Evolutionary conservation across 2,113 vertebrate genomes (phyloP), one percentile per base, ranked within the genome.

Genomic region (Ailurus styani): DNA sequence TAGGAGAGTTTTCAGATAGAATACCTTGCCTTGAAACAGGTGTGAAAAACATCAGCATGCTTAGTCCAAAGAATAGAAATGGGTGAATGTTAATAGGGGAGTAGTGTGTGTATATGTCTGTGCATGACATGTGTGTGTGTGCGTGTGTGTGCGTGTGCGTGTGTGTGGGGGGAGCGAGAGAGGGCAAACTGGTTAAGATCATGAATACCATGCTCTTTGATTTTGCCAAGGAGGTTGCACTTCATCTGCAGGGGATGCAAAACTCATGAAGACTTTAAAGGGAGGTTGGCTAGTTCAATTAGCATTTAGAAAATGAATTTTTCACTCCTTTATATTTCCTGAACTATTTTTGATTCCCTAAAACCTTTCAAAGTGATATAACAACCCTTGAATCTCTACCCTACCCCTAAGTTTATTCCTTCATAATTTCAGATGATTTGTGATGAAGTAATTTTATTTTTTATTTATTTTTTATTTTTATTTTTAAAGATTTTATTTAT

Each of bases 1-100:
- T 18, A 14, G n/a, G 21, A 91, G 21, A 12, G 25, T 66, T 95
- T 96, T 95, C 31, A 52, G 37, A 52, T 9, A 55, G 40, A 54
- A 52, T 3, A 25, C 6, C 20, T 57, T 27, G 13, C 6, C 23
- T 1, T 12, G 73, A 60, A 70, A 34, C 18, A 79, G 21, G 27
- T 78, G 2, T 57, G 23, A 42, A n/a, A 83, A 40, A 47, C 0
- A 0, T 18, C 7, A 73, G 20, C 0, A 15, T 4, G 25, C 23
- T 42, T 40, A 37, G 23, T 83, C 18, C 45, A 62, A 57, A 68
- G 9, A 47, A 10, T 37, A 34, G 25, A n/a, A 82, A 23, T 54
- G 17, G 29, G 27, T 52, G n/a, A 34, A 34, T 72, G 25, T 66
- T 77, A 20, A 40, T 10, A 78, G 17, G 31, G 52, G 17, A 37